A percentile compares a stretch with the other conserved stretches of the same genome.
phyloP scores from a whole-genome alignment of 2,888 invertebrate genomes.

The Pammene fasciana region DNA sequence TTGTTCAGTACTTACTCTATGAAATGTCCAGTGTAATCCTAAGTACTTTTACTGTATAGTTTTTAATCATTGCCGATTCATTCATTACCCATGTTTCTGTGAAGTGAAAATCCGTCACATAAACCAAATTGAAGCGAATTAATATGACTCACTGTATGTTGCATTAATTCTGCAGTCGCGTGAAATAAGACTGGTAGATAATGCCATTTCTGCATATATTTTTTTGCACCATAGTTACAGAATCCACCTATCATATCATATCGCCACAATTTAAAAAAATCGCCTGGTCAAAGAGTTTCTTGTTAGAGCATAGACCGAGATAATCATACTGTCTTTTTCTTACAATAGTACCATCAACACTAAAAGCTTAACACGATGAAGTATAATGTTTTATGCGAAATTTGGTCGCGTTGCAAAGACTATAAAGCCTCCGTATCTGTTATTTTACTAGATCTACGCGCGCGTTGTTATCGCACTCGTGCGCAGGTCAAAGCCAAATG shows the following conservation, averaged over 20 bases:
- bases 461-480: constrained; percentile 51
- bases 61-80: not conserved
- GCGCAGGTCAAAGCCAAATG: constrained; percentile 71
- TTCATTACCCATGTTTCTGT: not conserved
- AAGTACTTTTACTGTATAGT: too few species aligned
- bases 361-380: too few species aligned
- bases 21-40: too few species aligned
- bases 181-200: too few species aligned
- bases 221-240: too few species aligned
- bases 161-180: not conserved
- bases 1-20: too few species aligned
- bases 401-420: not conserved
- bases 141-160: not conserved
- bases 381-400: too few species aligned
- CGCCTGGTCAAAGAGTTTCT: not conserved
- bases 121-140: not conserved
- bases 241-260: not conserved
- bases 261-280: not conserved
- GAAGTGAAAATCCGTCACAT: constrained; percentile 8
- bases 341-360: too few species aligned
- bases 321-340: too few species aligned
- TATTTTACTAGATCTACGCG: constrained; percentile 31
- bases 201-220: too few species aligned
- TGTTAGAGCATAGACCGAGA: too few species aligned
- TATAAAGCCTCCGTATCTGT: constrained; percentile 19